Base-by-base conservation (phyloP, 1,140 invertebrate species). In the Gryon sp. region DNA sequence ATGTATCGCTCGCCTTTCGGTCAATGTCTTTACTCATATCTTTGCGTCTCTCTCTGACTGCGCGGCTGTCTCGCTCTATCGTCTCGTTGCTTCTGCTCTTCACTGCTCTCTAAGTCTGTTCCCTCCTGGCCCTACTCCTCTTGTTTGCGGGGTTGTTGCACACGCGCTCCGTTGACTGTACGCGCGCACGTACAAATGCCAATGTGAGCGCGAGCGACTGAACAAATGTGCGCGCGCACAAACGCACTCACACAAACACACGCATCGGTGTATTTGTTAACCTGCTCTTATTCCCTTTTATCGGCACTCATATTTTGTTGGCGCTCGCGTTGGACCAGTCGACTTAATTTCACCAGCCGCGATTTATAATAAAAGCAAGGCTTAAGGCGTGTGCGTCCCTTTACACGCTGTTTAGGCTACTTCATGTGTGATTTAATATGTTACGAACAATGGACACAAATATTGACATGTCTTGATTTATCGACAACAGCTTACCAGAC, bases 1-100 rank as follows among this genome's bases (percentile, higher is more conserved):
- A 81, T 86, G 79, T 84, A 74, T 74, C 60, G 70, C 36, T 53
- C 84, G 57, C 48, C 80, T 81, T 86, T 87, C 87, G 87, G 87
- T 87, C 87, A 88, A 87, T 88, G 87, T 89, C 87, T 89, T 83
- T 76, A 82, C 82, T n/a, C n/a, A n/a, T n/a, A n/a, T n/a, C n/a
- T n/a, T n/a, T n/a, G n/a, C n/a, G n/a, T n/a, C n/a, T n/a, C n/a
- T n/a, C n/a, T n/a, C n/a, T 78, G 72, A 72, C 70, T 78, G 76
- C n/a, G 80, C 78, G 78, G 28, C 30, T 16, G 1, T 19, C 1
- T 34, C 48, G 45, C 66, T 15, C n/a, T 38, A 38, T 8, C 2
- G 34, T 15, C 34, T 14, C 34, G 6, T 38, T 38, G 3, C 22
- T 24, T 24, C 3, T 7, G 22, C 22, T 24, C 22, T 24, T 24